Evolutionary conservation across 2,113 vertebrate genomes (phyloP), one percentile per base, ranked within the genome.

Genomic region (Cnemophilus loriae): DNA sequence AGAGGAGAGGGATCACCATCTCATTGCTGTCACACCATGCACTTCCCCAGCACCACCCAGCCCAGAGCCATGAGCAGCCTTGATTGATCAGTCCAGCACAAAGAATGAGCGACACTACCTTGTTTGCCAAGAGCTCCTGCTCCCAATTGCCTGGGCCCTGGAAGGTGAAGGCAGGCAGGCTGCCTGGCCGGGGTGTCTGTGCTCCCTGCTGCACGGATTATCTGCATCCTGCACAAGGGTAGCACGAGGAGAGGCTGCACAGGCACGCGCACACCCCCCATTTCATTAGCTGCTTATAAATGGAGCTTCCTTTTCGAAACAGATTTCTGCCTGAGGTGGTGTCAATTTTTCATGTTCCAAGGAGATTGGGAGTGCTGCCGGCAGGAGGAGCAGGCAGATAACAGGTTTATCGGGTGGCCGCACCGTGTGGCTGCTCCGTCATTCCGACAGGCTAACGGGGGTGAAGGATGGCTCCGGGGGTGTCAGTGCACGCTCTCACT

Each of bases 221-320:
- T 42, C 71, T 35, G 56, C 71, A 39, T 20, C 6, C 55, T 28
- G 41, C 87, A 41, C 4, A 3, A 79, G 85, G 88, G 74, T 83
- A 52, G 61, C 69, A 8, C 7, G 22, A 76, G 46, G 26, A 59
- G 91, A 67, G 79, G 41, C 68, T 24, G n/a, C 7, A 28, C 52
- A 26, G 37, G 11, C 16, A 3, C 28, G 3, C 1, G 0, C 39
- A 4, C 69, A 1, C 47, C 47, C 26, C 37, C 61, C 32, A 10
- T 95, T 97, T 96, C 97, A 95, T 97, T 96, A 97, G 94, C 95
- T 65, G 56, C 96, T 98, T 98, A 98, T 96, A 98, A 93, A 97
- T 86, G 93, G 92, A 73, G 96, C 97, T 96, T 96, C 92, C 93
- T 81, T 81, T 68, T 55, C 33, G 96, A 96, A 98, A 98, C 97